These are phyloP conservation scores for Sylvicapra grimmia DNA, from an alignment of 2,113 vertebrate genomes.

Conservation along the genomic window DNA sequence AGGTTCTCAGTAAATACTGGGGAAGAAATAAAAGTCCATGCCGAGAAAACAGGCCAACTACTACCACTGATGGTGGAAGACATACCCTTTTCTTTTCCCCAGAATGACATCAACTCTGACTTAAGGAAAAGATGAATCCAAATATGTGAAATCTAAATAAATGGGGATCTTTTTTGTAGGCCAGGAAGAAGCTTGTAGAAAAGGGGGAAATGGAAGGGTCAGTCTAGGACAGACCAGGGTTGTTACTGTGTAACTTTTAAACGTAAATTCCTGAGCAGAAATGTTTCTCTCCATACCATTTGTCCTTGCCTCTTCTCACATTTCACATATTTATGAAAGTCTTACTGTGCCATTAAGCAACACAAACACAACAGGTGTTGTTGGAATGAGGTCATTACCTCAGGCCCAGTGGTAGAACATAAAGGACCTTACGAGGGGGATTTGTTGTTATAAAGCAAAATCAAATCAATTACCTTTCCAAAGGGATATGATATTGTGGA, in stretches of 20 bases:
- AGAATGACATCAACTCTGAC: not conserved
- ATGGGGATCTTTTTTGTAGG: not conserved
- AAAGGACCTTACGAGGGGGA: not conserved
- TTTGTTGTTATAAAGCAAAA: constrained; percentile 9
- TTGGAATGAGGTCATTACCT: not conserved
- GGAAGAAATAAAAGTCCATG: not conserved
- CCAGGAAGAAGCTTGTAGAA: not conserved
- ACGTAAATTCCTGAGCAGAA: not conserved
- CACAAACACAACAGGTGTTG: not conserved
- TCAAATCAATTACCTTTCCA: not conserved
- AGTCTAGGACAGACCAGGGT: not conserved
- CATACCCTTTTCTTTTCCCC: rapidly evolving
- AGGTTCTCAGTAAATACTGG: not conserved
- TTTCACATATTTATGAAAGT: not conserved
- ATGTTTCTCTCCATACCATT: not conserved
- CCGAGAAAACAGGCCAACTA: not conserved
- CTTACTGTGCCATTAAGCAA: not conserved
- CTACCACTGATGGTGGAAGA: not conserved
- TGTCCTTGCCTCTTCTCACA: not conserved
- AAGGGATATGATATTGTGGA: not conserved
- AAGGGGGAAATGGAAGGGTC: not conserved
- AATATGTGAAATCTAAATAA: not conserved
- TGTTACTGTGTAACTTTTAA: not conserved
- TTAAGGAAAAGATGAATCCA: not conserved
- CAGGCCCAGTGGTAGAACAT: not conserved